Conservation (phyloP, 2,797 vertebrate genomes). For the Astyanax mexicanus region DNA sequence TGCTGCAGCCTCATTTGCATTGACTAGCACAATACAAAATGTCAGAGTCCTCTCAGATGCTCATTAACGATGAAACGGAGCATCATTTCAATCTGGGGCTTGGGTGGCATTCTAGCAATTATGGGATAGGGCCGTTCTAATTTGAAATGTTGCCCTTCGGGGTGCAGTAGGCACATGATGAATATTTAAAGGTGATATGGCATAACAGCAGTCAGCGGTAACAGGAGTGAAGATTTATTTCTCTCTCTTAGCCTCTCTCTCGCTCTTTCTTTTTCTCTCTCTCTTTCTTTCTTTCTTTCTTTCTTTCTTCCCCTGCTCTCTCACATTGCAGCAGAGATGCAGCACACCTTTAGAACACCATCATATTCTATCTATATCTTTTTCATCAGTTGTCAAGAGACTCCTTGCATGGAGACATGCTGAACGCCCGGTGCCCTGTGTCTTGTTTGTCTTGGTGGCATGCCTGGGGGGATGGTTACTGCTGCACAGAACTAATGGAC, state of each 20-base stretch:
- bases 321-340: conserved; percentile 2
- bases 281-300: conserved; percentile 56
- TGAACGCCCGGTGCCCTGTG: conserved; percentile 33
- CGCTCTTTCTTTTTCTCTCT: conserved; percentile 56
- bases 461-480: conserved; percentile 17
- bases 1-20: conserved; percentile 73
- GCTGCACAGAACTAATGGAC: conserved; percentile 39
- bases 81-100: conserved; percentile 72
- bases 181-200: conserved; percentile 77
- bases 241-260: conserved; percentile 61
- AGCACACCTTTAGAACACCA: conserved; percentile 14
- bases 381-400: conserved; percentile 42
- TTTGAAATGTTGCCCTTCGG: conserved; percentile 76
- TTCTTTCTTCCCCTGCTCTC: conserved; percentile 21
- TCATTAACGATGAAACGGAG: conserved; percentile 80
- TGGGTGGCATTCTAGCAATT: conserved; percentile 79
- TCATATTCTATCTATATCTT: conserved; percentile 26
- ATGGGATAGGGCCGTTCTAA: conserved; percentile 74
- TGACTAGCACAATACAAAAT: conserved; percentile 74
- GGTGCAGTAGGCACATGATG: conserved; percentile 77
- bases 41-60: conserved; percentile 71
- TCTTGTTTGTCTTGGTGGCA: conserved; percentile 55
- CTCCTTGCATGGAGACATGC: conserved; percentile 21
- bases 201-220: conserved; percentile 71
- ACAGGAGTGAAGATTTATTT: conserved; percentile 63